Evolutionary conservation across 2,113 vertebrate species (phyloP).

Genomic region (Steatornis caripensis): DNA sequence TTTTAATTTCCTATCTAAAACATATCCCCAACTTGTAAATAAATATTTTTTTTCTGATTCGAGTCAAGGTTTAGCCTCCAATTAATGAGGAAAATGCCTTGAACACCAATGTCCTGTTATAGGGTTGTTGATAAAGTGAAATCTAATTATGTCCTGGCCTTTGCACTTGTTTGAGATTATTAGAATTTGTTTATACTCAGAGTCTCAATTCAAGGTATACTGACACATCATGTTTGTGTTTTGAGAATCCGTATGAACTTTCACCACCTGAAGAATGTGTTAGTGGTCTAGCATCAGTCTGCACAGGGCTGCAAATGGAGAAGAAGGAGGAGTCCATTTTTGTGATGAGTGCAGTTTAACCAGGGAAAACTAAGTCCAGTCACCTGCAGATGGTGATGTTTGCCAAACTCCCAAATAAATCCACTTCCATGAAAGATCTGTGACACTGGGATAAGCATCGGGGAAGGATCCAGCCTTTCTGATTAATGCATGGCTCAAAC

Average conservation of each 20-base stretch:
- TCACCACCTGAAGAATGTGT: neutral
- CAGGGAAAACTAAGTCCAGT: neutral
- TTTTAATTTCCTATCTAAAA: constrained; percentile 15
- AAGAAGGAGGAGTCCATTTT: neutral
- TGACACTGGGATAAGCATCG: neutral
- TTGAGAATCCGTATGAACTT: neutral
- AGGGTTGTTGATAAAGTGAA: neutral
- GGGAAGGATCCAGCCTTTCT: neutral
- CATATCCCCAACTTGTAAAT: neutral
- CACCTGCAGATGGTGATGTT: neutral
- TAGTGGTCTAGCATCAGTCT: neutral
- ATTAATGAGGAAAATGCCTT: neutral
- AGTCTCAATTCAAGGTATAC: neutral
- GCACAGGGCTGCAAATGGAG: neutral
- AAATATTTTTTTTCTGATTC: neutral
- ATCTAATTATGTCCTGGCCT: neutral
- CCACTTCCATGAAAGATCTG: neutral
- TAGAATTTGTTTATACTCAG: neutral
- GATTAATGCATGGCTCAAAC: neutral
- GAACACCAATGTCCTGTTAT: neutral
- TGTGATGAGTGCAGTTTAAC: neutral
- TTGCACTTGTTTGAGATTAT: neutral
- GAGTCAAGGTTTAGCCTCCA: neutral
- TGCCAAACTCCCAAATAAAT: neutral
- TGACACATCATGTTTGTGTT: neutral